These are phyloP conservation scores for Ypsolopha sequella DNA, from an alignment of 2,888 invertebrate species.

Conservation along the genomic window DNA sequence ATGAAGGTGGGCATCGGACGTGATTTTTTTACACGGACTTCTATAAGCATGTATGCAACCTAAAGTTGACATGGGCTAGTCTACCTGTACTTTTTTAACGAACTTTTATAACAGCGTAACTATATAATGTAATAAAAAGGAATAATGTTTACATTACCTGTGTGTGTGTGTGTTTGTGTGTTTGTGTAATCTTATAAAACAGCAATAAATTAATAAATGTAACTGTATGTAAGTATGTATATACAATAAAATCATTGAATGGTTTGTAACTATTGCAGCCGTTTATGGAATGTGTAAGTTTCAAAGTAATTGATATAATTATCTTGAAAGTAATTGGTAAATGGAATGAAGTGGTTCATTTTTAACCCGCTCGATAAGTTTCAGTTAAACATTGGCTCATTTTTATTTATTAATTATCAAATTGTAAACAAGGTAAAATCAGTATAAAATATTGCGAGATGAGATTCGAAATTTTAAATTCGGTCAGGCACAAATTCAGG, in stretches of 20 bases:
- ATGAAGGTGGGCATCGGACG: too few species aligned
- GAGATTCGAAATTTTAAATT: constrained; percentile 29
- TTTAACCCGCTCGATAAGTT: constrained; percentile 3
- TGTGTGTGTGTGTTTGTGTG: too few species aligned
- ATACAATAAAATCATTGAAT: neutral
- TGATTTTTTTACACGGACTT: too few species aligned
- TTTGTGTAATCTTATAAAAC: neutral
- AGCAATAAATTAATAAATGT: neutral
- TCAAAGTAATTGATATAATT: constrained; percentile 11
- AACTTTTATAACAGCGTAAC: too few species aligned
- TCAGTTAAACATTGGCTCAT: constrained; percentile 11
- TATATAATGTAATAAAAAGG: too few species aligned
- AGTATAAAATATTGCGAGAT: constrained; percentile 27
- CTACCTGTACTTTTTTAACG: too few species aligned
- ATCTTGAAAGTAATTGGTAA: neutral
- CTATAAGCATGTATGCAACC: too few species aligned
- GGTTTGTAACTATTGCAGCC: constrained; percentile 46
- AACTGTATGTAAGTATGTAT: neutral
- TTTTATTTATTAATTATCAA: neutral
- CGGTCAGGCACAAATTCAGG: constrained; percentile 59
- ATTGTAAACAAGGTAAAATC: too few species aligned
- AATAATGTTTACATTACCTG: too few species aligned
- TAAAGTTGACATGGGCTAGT: too few species aligned
- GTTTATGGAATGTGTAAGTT: constrained; percentile 43
- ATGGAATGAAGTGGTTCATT: neutral